Base-by-base conservation (phyloP, 30 jellyfish, hydroid and myxozoan species). In the Aurelia aurita complex sp. Pacific region DNA sequence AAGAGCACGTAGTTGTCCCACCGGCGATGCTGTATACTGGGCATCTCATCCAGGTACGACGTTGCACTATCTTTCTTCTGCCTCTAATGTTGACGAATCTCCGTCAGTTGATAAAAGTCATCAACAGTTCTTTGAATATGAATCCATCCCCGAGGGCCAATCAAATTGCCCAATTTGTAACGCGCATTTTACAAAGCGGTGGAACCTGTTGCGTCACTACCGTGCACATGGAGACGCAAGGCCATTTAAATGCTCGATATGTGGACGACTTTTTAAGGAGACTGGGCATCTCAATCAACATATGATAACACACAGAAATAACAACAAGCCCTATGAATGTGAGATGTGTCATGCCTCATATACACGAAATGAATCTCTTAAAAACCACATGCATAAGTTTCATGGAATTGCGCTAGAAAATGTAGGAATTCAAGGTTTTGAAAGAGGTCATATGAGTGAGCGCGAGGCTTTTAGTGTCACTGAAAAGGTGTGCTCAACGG, bases 131-230 rank as follows among this genome's bases (percentile, higher is more conserved):
- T 46, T 46, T 46, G 57, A 46, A 46, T 46, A 46, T 9, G 57
- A 46, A 46, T 46, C 57, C 2, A 9, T 46, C 57, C 57, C 57
- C 1, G 57, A 46, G 57, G 57, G 57, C 15, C 57, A 46, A 6
- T 46, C 19, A 68, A 19, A 68, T 15, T 68, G 78, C 23, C 78
- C 78, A 10, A 38, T 68, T 38, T 68, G 78, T 35, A 13, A 38
- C 19, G 36, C 32, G 57, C 19, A 68, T 68, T 68, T 68, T 38
- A 17, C 29, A 19, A 68, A 34, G 53, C 46, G 53, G 61, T 68
- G 78, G 78, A n/a, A 68, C 36, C 53, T 68, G 11, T 15, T 29
- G 8, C 78, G 78, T 35, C 78, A 68, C 57, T 68, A 34, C 78
- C 78, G 78, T 34, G n/a, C 53, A 2, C 78, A 68, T 3, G 57